Conservation (phyloP, 2,797 vertebrate species). For the Rachycentron canadum region DNA sequence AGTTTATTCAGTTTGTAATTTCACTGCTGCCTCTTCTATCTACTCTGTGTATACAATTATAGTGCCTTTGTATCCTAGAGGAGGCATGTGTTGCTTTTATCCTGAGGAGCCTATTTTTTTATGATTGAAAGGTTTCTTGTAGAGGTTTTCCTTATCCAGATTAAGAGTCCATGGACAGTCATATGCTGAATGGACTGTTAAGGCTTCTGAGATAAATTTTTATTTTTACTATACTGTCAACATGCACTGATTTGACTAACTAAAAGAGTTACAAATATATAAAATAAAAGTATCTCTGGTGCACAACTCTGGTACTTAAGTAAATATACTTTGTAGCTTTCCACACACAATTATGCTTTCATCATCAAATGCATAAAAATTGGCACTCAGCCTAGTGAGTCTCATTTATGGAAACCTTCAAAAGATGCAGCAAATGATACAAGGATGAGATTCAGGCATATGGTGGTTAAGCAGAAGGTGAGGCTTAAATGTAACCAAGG, state of each 20-base stretch:
- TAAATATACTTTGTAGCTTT: not conserved
- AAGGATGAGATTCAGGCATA: not conserved
- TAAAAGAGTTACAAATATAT: not conserved
- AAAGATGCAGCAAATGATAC: not conserved
- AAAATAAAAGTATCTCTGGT: too few relatives aligned
- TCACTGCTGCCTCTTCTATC: too few relatives aligned
- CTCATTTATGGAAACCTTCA: not conserved
- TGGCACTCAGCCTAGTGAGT: not conserved
- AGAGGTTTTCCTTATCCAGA: too few relatives aligned
- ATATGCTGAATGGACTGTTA: not conserved
- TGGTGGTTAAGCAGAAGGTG: not conserved
- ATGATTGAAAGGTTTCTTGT: too few relatives aligned
- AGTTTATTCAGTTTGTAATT: too few relatives aligned
- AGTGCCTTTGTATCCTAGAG: too few relatives aligned
- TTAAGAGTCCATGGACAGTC: too few relatives aligned
- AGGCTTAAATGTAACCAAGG: constrained; percentile 14
- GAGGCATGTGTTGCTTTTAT: too few relatives aligned
- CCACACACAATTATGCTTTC: not conserved
- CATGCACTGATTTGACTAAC: not conserved
- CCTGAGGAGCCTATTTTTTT: too few relatives aligned
- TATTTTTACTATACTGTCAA: not conserved
- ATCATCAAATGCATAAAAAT: constrained; percentile 1
- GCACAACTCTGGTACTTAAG: not conserved
- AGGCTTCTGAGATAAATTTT: not conserved
- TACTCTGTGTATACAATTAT: too few relatives aligned